Percentiles rank a stretch among this genome's conserved stretches.
These are phyloP conservation scores for Drosophila pectinifera DNA, from an alignment of 1,140 invertebrate species.

Conservation along the genomic window DNA sequence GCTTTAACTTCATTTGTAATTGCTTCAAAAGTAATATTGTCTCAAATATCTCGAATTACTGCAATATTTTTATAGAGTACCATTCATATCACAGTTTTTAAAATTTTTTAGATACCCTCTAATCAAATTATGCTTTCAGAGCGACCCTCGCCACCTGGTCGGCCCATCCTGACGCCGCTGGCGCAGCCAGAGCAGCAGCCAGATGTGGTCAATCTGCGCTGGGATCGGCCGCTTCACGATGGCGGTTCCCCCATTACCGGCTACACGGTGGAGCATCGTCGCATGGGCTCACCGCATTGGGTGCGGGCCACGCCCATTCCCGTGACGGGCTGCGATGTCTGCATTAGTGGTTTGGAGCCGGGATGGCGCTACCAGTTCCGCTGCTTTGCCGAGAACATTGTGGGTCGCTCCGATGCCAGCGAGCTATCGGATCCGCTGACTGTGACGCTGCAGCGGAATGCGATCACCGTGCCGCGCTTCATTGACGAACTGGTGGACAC, in stretches of 20 bases:
- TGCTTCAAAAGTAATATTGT: background rate
- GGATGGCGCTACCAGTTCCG: constrained; percentile 96
- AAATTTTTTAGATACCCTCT: background rate
- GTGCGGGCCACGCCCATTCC: constrained; percentile 90
- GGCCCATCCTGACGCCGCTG: constrained; percentile 89
- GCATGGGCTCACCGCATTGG: constrained; percentile 91
- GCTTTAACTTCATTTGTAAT: background rate
- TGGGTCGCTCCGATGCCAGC: constrained; percentile 92
- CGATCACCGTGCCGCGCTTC: constrained; percentile 89
- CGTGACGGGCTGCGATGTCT: constrained; percentile 89
- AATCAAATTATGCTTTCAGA: constrained; percentile 85
- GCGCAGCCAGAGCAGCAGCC: constrained; percentile 90
- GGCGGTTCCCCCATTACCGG: constrained; percentile 95
- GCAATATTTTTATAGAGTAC: no score
- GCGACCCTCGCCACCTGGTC: constrained; percentile 90
- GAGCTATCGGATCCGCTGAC: constrained; percentile 91
- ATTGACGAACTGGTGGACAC: constrained; percentile 88
- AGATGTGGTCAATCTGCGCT: constrained; percentile 94
- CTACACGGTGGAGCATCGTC: constrained; percentile 92
- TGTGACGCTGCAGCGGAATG: constrained; percentile 89
- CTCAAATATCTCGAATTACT: background rate
- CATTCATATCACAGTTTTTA: no score
- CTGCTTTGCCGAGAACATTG: constrained; percentile 93
- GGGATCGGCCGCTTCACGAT: constrained; percentile 92
- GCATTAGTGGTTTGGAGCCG: constrained; percentile 91